Conservation (phyloP, 2,888 invertebrate species). For the Lypha dubia region DNA sequence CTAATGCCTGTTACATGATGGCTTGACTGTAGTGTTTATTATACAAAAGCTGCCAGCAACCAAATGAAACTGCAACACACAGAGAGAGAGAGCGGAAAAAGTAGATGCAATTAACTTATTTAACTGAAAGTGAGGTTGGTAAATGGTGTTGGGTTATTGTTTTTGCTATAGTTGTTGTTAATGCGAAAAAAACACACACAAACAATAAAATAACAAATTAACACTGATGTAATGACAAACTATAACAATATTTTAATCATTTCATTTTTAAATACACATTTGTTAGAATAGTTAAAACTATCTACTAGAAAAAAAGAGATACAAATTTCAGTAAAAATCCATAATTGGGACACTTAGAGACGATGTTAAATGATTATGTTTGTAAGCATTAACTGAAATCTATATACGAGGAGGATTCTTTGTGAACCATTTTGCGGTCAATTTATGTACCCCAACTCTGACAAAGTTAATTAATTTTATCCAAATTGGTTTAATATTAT, state of each 20-base stretch:
- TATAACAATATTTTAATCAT: slow-evolving; percentile 41
- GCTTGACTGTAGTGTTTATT: slow-evolving; percentile 41
- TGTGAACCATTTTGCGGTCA: too few relatives aligned
- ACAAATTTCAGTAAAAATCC: too few relatives aligned
- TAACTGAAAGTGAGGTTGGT: background rate
- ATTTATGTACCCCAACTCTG: too few relatives aligned
- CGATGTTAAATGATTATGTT: too few relatives aligned
- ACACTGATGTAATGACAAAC: slow-evolving; percentile 62
- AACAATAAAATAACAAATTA: slow-evolving; percentile 58
- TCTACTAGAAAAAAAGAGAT: too few relatives aligned
- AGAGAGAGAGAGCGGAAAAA: slow-evolving; percentile 16
- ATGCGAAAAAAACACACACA: slow-evolving; percentile 28
- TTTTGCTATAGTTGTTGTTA: background rate
- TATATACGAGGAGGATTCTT: too few relatives aligned
- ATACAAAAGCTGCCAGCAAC: slow-evolving; percentile 20
- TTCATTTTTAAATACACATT: background rate
- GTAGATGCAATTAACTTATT: slow-evolving; percentile 35
- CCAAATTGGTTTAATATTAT: too few relatives aligned
- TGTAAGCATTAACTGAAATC: too few relatives aligned
- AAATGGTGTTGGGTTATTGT: slow-evolving; percentile 2
- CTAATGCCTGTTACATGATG: slow-evolving; percentile 64
- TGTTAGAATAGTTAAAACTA: background rate
- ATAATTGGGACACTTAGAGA: too few relatives aligned
- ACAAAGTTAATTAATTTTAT: too few relatives aligned
- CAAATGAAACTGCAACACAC: slow-evolving; percentile 14